Base-by-base conservation (phyloP, 2,888 invertebrate genomes). In the Ernsta delagoae region DNA sequence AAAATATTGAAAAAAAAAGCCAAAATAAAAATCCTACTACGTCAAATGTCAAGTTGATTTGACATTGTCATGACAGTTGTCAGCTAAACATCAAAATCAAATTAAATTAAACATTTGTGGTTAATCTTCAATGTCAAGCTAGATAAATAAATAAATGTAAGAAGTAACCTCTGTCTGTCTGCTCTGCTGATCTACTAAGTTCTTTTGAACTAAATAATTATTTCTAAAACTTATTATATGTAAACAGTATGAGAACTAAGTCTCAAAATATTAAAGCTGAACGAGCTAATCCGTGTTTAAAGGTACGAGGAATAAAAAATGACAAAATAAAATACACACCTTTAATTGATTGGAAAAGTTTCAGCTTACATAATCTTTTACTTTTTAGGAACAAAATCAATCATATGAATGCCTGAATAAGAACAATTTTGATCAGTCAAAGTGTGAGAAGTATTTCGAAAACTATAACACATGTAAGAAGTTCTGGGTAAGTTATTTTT, bases 391-490 rank as follows among this genome's bases (percentile, higher is more conserved):
- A 84, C 96, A 96, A 80, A 92, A 95, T 64, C 84, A 95, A 76
- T 96, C 97, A 0, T 95, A 95, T 70, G 94, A 95, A 82, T 98
- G 98, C 79, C 90, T 97, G 24, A 94, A 95, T 77, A 95, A 95
- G 64, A 95, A 96, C 81, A 94, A 95, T 76, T 96, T 94, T 78
- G 94, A 96, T 74, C 94, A 94, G 64, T 94, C 94, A 0, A 94
- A 94, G 79, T 98, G 98, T 80, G 86, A 89, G 77, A 70, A 86
- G 0, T 95, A 95, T 82, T 97, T 97, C 80, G 94, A 94, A 48
- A 98, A 98, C 84, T 97, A 97, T 81, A 96, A 95, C 72, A 94
- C 93, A 4, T 98, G 98, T 84, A 96, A 95, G 84, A 95, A 95
- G 72, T 98, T 98, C 89, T 98, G 98, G 98, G 98, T 97, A 94